These are phyloP conservation scores for Eristalis tenax DNA, from an alignment of 2,888 invertebrate species.

Conservation along the genomic window DNA sequence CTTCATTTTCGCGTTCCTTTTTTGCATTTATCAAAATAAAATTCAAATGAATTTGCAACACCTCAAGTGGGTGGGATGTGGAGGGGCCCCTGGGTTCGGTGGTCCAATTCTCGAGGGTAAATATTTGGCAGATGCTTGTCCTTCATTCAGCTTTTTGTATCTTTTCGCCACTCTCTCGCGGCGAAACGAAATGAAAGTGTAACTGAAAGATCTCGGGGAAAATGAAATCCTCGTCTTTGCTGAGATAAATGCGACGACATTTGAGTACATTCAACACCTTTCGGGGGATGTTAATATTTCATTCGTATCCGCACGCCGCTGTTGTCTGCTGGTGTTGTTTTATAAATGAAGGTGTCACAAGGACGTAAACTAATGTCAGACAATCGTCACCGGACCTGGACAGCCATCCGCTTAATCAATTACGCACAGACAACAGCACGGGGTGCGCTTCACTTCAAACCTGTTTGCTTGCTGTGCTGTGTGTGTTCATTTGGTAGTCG, in stretches of 20 bases:
- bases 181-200: conserved; percentile 11
- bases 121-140: conserved; percentile 31
- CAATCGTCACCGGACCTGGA: conserved; percentile 13
- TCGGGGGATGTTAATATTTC: conserved; percentile 28
- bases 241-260: conserved; percentile 44
- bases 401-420: conserved; percentile 13
- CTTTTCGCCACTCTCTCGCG: neutral
- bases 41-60: conserved; percentile 47
- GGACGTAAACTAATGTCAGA: conserved; percentile 19
- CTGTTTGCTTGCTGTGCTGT: neutral
- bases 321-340: neutral
- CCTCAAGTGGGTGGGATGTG: neutral
- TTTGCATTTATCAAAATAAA: conserved; percentile 57
- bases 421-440: neutral
- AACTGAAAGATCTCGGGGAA: conserved; percentile 10
- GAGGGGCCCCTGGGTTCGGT: neutral
- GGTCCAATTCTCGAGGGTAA: conserved; percentile 35
- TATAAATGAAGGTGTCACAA: conserved; percentile 39
- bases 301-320: conserved; percentile 6
- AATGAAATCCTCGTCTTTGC: neutral
- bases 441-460: neutral
- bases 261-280: conserved; percentile 47
- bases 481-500: neutral
- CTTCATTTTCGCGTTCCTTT: neutral
- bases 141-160: neutral